These are phyloP conservation scores for Syngnathus acus DNA, from an alignment of 2,797 vertebrate genomes.

Conservation along the genomic window DNA sequence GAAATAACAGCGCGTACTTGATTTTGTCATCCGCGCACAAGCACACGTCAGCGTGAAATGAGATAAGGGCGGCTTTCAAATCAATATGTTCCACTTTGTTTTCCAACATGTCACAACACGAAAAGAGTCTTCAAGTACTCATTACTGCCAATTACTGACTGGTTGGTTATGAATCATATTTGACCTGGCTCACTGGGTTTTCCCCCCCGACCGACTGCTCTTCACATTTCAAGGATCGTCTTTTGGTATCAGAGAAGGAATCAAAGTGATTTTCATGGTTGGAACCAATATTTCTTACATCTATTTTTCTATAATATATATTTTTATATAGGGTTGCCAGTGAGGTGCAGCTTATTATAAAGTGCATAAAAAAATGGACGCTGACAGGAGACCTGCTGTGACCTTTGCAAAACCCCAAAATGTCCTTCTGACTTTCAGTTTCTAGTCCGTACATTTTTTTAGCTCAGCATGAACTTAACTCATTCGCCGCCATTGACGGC, in stretches of 20 bases:
- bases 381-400: background rate
- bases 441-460: no score
- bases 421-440: no score
- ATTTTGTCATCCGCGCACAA: constrained; percentile 2
- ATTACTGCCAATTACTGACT: constrained; percentile 1
- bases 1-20: constrained; percentile 19
- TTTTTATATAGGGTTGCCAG: no score
- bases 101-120: constrained; percentile 10
- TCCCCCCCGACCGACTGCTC: background rate
- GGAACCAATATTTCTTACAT: background rate
- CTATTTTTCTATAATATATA: background rate
- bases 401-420: no score
- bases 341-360: background rate
- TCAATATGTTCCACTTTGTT: constrained; percentile 11
- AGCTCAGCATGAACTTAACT: no score
- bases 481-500: no score
- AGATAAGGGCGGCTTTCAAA: constrained; percentile 12
- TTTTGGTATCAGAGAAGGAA: background rate
- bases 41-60: constrained; percentile 15
- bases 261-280: background rate
- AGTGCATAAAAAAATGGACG: background rate
- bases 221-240: background rate
- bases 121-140: background rate
- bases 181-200: background rate
- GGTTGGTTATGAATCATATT: background rate